Conservation (phyloP, 2,113 vertebrate genomes). For the Eretmochelys imbricata region DNA sequence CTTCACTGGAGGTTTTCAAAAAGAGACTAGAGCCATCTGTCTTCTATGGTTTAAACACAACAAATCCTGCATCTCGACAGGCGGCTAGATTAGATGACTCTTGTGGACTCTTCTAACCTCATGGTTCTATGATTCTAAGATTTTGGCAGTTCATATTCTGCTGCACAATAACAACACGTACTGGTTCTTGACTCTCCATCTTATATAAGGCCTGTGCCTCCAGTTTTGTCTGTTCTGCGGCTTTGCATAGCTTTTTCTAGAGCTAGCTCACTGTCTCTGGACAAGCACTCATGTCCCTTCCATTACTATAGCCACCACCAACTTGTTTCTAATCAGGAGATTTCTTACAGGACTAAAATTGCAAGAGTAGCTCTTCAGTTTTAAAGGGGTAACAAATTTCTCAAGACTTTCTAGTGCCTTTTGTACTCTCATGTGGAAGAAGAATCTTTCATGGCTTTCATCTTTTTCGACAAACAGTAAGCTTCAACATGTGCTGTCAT, state of each 20-base stretch:
- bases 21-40: no score
- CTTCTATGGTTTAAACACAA: no score
- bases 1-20: no score
- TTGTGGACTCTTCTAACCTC: no score
- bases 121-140: no score
- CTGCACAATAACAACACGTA: not conserved
- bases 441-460: not conserved
- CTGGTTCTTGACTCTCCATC: not conserved
- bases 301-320: not conserved
- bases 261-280: not conserved
- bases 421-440: not conserved
- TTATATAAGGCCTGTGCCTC: no score
- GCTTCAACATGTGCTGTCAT: no score
- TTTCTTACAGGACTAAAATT: not conserved
- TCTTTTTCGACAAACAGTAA: not conserved
- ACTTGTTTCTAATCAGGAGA: not conserved
- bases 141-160: slow-evolving; percentile 12
- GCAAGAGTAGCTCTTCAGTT: not conserved
- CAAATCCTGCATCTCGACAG: no score
- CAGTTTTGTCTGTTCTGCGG: not conserved
- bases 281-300: not conserved
- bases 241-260: not conserved
- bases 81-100: no score
- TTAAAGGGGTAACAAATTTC: not conserved
- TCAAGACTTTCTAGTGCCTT: not conserved